Evolutionary conservation across 2,113 vertebrate species (phyloP), one percentile per base, ranked within the genome.

Genomic region (Sturnus vulgaris): DNA sequence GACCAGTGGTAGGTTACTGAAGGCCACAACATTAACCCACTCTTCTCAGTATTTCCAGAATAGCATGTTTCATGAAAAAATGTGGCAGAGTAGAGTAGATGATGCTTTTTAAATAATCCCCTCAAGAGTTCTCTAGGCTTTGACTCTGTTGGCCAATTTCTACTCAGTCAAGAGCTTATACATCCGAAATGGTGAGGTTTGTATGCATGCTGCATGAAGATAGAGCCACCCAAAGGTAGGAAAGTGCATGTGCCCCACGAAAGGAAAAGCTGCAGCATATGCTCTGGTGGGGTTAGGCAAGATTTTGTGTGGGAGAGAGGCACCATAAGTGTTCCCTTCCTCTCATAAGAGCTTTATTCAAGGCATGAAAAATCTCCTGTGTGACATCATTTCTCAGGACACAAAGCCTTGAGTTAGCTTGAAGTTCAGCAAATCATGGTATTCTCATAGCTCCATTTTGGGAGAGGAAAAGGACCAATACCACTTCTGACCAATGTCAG

Each of bases 271-370:
- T 75, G 52, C 60, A 49, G 15, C 8, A 9, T 44, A 11, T 11
- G 3, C 31, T 94, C 0, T 0, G 44, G 2, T 22, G 49, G 30
- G 8, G 1, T 64, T 70, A 44, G 64, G 70, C 22, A 47, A 37
- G 37, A 92, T n/a, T 64, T 66, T 52, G 24, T 65, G 42, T 31
- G 64, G 25, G 55, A 57, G 46, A 81, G 37, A 52, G 52, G 17
- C 17, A 23, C 31, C 17, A 1, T 18, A n/a, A 69, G 11, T 52
- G 19, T 84, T 77, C 16, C 3, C 6, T 22, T 77, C 11, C 37
- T 73, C 39, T 82, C 31, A 28, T 63, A 44, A 61, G 50, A 49
- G 8, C 25, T 71, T 86, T 61, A 50, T 60, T 57, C 19, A 68
- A 85, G 53, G 53, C 31, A 28, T 68, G 44, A 71, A 88, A 71